phyloP scores from a whole-genome alignment of 2,113 vertebrate species.

The Corythoichthys intestinalis region DNA sequence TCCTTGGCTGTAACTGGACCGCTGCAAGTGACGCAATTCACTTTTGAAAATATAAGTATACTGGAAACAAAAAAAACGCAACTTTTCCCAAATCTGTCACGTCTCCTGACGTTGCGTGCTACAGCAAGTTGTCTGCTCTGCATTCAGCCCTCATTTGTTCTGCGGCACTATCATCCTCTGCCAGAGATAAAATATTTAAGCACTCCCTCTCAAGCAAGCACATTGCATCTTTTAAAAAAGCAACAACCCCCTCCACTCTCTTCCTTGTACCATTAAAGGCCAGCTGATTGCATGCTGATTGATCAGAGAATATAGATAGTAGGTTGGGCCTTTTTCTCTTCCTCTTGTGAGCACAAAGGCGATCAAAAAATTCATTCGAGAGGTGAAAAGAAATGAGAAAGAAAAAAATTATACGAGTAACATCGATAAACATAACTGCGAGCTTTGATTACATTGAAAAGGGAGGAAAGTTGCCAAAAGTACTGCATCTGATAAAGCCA shows the following conservation, averaged over 20 bases:
- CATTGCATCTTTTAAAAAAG: constrained; percentile 38
- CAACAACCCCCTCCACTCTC: not conserved
- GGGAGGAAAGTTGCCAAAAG: not conserved
- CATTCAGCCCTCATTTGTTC: constrained; percentile 43
- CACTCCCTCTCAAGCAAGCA: constrained; percentile 39
- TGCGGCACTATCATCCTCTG: constrained; percentile 32
- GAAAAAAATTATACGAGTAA: not conserved
- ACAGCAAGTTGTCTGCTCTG: constrained; percentile 17
- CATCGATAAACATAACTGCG: not conserved
- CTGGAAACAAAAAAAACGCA: constrained; percentile 37
- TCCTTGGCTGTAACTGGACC: not conserved
- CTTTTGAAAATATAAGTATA: constrained; percentile 29
- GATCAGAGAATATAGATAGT: constrained; percentile 47
- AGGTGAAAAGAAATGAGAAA: not conserved
- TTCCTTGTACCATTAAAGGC: constrained; percentile 49
- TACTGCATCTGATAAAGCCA: not conserved
- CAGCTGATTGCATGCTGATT: constrained; percentile 54
- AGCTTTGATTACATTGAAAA: not conserved
- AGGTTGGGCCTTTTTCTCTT: constrained; percentile 47
- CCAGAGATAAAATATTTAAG: constrained; percentile 51
- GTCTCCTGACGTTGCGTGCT: constrained; percentile 20
- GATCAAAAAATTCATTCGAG: constrained; percentile 32
- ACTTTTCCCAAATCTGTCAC: constrained; percentile 35
- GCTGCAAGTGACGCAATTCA: constrained; percentile 7
- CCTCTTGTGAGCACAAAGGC: constrained; percentile 43